Evolutionary conservation across 1,140 invertebrate genomes (phyloP), one percentile per base, ranked within the genome.

Genomic region (Papilio polytes): DNA sequence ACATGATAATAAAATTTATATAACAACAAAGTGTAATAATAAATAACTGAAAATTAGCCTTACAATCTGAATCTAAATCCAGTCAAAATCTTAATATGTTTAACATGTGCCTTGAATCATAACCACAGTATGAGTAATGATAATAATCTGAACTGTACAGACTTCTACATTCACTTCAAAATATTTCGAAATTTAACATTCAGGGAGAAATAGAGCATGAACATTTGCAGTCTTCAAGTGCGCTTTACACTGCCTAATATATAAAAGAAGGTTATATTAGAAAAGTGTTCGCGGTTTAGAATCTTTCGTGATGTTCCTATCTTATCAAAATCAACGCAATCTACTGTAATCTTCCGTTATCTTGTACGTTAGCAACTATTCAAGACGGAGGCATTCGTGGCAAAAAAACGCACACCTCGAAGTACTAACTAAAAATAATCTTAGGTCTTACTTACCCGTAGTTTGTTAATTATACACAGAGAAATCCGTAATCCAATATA

Each of bases 401-500:
- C 92, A 93, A 63, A 66, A 66, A 26, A 20, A 26, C 10, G n/a
- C 44, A 78, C 20, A 66, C 36, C 12, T 66, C 7, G 12, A 66
- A 78, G 31, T 66, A 78, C 26, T 46, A 46, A 3, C 18, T 22
- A 20, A 78, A 78, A 18, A 41, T 56, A 31, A 78, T 20, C 36
- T 18, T 66, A 87, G 63, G 36, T 80, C 83, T 78, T 80, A 92
- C 91, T 92, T 81, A 93, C 92, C 90, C 90, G 83, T 88, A 87
- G 84, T 89, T 85, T 83, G 87, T 89, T 88, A 87, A 88, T 87
- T 89, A 88, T 88, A 88, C 88, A 89, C 90, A 91, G 91, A 93
- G 88, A 87, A 86, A 91, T 90, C 90, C 85, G 92, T 94, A 94
- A 94, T 94, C 93, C 93, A 94, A 94, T 94, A 92, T 86, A 88